Evolutionary conservation across 2,888 invertebrate species (phyloP).

Genomic region (Pollenia amentaria): DNA sequence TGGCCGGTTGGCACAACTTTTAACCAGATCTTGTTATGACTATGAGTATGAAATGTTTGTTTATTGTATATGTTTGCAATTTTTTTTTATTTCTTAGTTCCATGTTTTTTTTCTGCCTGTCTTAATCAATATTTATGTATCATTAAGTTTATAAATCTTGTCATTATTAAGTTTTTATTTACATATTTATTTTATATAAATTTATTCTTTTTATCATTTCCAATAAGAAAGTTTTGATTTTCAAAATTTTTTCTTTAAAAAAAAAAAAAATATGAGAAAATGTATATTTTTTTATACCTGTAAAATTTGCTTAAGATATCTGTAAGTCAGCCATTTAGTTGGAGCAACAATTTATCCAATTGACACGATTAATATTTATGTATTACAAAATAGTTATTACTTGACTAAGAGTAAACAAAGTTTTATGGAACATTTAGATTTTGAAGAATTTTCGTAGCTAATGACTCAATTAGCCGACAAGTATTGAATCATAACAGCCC

Average conservation of each 20-base stretch:
- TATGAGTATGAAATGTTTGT: conserved; percentile 23
- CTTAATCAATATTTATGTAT: conserved; percentile 50
- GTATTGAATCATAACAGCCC: no score
- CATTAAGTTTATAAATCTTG: conserved; percentile 49
- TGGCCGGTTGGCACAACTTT: conserved; percentile 33
- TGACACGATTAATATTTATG: no score
- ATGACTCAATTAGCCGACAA: no score
- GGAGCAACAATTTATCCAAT: no score
- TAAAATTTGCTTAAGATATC: not conserved
- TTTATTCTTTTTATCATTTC: not conserved
- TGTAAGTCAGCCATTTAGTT: no score
- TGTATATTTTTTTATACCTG: not conserved
- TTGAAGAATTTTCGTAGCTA: no score
- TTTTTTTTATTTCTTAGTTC: not conserved
- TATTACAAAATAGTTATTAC: no score
- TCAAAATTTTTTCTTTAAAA: not conserved
- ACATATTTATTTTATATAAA: conserved; percentile 17
- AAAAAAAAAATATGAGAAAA: not conserved
- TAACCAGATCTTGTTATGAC: conserved; percentile 46
- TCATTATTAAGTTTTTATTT: conserved; percentile 32
- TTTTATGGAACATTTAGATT: no score
- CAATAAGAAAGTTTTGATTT: not conserved
- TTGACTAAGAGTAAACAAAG: no score
- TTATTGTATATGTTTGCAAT: conserved; percentile 15
- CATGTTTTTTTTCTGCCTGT: conserved; percentile 6